phyloP scores from a whole-genome alignment of 2,113 vertebrate genomes.

The Tringa solitaria region DNA sequence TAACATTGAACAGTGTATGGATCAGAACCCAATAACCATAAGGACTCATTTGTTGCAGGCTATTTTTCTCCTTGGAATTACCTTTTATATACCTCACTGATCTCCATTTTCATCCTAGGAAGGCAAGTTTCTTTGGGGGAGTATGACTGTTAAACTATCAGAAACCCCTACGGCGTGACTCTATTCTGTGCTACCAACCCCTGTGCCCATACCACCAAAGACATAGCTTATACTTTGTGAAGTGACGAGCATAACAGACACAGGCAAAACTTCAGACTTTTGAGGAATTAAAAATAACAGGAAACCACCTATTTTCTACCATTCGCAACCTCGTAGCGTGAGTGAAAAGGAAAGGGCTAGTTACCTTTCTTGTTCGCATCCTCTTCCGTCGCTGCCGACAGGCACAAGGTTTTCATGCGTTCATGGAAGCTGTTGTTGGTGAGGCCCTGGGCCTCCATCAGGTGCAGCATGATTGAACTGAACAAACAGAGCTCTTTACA shows the following conservation, averaged over 20 bases:
- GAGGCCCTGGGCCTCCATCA: conserved; percentile 70
- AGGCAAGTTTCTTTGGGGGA: not conserved
- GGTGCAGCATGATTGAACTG: conserved; percentile 77
- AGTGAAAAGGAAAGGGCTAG: not conserved
- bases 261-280: not conserved
- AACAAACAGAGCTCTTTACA: conserved; percentile 63
- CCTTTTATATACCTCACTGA: not conserved
- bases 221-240: not conserved
- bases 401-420: conserved; percentile 63
- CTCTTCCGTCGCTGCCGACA: not conserved
- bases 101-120: not conserved
- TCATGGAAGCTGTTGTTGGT: conserved; percentile 1
- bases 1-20: not conserved
- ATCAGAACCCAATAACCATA: not conserved
- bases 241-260: not conserved
- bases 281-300: not conserved
- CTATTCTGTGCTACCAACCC: not conserved
- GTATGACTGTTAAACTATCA: not conserved
- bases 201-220: not conserved
- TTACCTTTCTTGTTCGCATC: conserved; percentile 52
- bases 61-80: not conserved
- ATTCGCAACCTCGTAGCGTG: accelerated
- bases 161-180: not conserved
- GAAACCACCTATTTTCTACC: not conserved
- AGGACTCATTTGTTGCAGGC: not conserved